These are phyloP conservation scores for Scaptodrosophila latifasciaeformis DNA, from an alignment of 2,888 invertebrate genomes.

Conservation along the genomic window DNA sequence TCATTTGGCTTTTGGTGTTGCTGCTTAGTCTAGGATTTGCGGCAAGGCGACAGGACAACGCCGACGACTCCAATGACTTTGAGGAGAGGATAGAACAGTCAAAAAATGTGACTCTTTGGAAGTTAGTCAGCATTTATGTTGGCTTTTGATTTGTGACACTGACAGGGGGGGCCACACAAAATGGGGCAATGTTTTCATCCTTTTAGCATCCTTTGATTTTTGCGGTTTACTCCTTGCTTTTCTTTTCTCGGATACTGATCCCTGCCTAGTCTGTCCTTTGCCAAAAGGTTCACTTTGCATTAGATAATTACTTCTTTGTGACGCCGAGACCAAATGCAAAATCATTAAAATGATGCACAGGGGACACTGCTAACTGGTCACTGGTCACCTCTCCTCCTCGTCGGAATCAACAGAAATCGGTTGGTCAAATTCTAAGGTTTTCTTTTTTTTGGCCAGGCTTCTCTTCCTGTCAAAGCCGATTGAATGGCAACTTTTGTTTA, in stretches of 20 bases:
- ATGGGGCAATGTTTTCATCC: background rate
- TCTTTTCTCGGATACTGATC: background rate
- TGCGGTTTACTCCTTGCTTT: constrained; percentile 30
- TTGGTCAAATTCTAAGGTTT: too few relatives aligned
- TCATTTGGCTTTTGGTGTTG: constrained; percentile 55
- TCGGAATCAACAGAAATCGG: too few relatives aligned
- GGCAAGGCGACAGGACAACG: background rate
- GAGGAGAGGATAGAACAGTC: constrained; percentile 6
- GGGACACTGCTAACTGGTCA: too few relatives aligned
- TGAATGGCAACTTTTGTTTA: too few relatives aligned
- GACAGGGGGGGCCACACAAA: constrained; percentile 18
- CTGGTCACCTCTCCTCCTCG: too few relatives aligned
- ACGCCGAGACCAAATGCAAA: constrained; percentile 50
- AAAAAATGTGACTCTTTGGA: constrained; percentile 9
- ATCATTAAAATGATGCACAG: constrained; percentile 60
- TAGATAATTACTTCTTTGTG: constrained; percentile 66
- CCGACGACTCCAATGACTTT: background rate
- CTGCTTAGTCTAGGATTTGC: constrained; percentile 37
- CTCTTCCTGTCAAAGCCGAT: too few relatives aligned
- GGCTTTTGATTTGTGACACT: constrained; percentile 56
- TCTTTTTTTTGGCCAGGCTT: too few relatives aligned
- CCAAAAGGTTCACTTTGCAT: constrained; percentile 32
- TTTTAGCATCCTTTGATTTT: constrained; percentile 50
- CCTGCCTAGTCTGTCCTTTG: background rate
- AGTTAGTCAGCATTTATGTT: constrained; percentile 24